phyloP scores from a whole-genome alignment of 1,140 invertebrate genomes.

The Caenorhabditis inopinata region DNA sequence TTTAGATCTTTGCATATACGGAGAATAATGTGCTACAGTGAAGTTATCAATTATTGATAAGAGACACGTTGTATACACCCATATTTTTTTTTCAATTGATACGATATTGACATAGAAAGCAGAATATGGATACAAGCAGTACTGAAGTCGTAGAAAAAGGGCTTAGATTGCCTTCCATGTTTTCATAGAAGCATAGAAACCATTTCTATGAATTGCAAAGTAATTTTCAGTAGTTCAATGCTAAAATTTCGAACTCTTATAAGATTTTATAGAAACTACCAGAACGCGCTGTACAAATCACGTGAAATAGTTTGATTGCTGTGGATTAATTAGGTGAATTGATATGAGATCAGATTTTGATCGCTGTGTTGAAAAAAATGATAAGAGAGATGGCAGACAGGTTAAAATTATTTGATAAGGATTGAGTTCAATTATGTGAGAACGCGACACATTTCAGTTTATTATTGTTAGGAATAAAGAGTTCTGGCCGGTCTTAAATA shows the following conservation, averaged over 20 bases:
- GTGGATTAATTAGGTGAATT: neutral
- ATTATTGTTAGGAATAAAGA: too few species aligned
- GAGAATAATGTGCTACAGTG: neutral
- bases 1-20: neutral
- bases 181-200: too few species aligned
- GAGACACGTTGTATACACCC: neutral
- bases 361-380: neutral
- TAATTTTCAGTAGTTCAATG: too few species aligned
- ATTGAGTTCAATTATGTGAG: neutral
- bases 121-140: too few species aligned
- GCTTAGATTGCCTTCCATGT: too few species aligned
- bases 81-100: neutral
- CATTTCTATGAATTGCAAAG: too few species aligned
- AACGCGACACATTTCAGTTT: too few species aligned
- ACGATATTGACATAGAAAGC: too few species aligned
- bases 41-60: neutral
- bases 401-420: neutral
- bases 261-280: too few species aligned
- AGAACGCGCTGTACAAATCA: neutral
- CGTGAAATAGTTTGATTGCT: neutral
- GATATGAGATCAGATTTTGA: constrained; percentile 14
- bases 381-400: neutral
- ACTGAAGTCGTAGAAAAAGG: too few species aligned
- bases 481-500: too few species aligned
- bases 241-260: too few species aligned